Evolutionary conservation across 2,888 invertebrate genomes (phyloP), one percentile per base, ranked within the genome.

Genomic region (Ectobius pallidus): DNA sequence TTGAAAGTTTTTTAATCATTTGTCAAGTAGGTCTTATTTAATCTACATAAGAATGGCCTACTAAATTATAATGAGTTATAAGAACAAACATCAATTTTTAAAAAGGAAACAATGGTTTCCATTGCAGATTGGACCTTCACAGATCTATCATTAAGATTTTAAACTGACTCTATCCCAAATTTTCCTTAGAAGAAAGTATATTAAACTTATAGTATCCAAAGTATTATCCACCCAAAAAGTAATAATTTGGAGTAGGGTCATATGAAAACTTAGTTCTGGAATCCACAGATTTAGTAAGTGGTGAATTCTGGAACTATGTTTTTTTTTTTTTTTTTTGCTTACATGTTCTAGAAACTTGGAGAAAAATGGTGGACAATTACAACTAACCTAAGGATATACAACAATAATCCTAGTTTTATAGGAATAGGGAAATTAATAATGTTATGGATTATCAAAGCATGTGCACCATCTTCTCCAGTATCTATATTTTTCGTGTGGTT

Each of bases 311-410:
- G 72, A 70, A 70, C 69, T 70, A 72, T 63, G 72, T 70, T 74
- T 72, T 70, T 58, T 74, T 68, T 74, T 70, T 74, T 72, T 70
- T 58, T 74, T 68, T 74, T 72, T 72, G 74, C 74, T 74, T 74
- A 65, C 72, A 72, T 74, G 74, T 74, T 72, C 49, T 42, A 73
- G 34, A 25, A 46, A 32, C 44, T 62, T 62, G 55, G 55, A 42
- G 63, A 18, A 34, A 65, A 18, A 44, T 30, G 52, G 49, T 46
- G 62, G 58, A 58, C 55, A 39, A 65, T n/a, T n/a, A n/a, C n/a
- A n/a, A n/a, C n/a, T n/a, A n/a, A n/a, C 52, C 39, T 27, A 67
- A 39, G 42, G 49, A n/a, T n/a, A n/a, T n/a, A n/a, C n/a, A n/a
- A n/a, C n/a, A n/a, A n/a, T n/a, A n/a, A n/a, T n/a, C n/a, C n/a